Evolutionary conservation across 2,113 vertebrate genomes (phyloP).

Genomic region (Platysteira castanea): DNA sequence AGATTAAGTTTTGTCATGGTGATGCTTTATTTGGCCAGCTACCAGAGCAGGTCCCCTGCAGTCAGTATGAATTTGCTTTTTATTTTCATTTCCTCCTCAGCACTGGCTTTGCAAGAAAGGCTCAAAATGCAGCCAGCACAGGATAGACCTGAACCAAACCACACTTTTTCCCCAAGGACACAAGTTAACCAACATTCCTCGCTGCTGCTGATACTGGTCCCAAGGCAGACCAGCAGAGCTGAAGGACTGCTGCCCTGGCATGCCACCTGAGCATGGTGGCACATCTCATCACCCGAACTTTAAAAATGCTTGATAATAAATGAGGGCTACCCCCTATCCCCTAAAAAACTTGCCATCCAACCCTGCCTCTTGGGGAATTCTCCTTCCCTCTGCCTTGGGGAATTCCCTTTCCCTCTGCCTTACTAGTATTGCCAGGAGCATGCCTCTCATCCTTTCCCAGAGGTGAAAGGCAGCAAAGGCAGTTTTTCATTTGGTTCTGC

Average conservation of each 20-base stretch:
- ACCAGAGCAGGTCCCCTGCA: not conserved
- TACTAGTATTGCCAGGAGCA: not conserved
- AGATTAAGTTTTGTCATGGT: not conserved
- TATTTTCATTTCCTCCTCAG: not conserved
- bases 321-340: not conserved
- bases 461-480: not conserved
- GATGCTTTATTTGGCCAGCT: not conserved
- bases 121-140: not conserved
- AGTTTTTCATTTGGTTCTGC: not conserved
- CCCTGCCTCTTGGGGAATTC: not conserved
- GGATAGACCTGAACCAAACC: not conserved
- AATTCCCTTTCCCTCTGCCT: not conserved
- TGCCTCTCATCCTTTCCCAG: not conserved
- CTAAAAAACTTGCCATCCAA: not conserved
- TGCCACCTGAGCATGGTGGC: fast-evolving
- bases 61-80: not conserved
- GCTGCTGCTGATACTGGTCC: not conserved
- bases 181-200: not conserved
- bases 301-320: not conserved
- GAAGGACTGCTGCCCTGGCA: not conserved
- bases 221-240: fast-evolving
- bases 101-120: not conserved
- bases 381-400: not conserved
- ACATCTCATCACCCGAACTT: not conserved
- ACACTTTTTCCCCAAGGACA: fast-evolving